phyloP scores from a whole-genome alignment of 2,113 vertebrate genomes.

The Stegostoma tigrinum region DNA sequence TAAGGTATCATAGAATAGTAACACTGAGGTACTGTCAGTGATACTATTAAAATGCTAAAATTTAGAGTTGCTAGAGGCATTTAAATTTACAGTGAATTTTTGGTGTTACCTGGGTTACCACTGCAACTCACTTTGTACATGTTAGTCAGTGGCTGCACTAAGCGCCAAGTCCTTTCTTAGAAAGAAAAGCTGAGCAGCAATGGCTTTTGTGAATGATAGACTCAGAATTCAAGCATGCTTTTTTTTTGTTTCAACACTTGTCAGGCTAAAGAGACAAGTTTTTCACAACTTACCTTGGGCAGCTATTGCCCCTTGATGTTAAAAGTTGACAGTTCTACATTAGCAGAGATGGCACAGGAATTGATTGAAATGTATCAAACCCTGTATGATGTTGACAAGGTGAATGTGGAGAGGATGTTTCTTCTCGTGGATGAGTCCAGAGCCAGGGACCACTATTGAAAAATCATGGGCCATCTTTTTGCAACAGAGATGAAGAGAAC shows the following conservation, averaged over 20 bases:
- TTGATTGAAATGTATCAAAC: not conserved
- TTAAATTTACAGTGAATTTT: not conserved
- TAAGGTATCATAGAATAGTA: not conserved
- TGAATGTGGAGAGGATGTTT: too few relatives aligned
- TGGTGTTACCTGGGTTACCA: not conserved
- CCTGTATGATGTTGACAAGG: too few relatives aligned
- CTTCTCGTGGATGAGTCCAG: too few relatives aligned
- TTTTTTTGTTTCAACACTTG: not conserved
- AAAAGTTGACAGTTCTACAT: not conserved
- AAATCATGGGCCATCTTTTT: too few relatives aligned
- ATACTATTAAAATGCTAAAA: not conserved
- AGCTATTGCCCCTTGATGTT: not conserved
- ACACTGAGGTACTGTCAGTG: not conserved
- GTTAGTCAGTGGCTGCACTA: not conserved
- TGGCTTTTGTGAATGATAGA: not conserved
- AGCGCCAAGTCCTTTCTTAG: not conserved
- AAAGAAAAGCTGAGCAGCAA: not conserved
- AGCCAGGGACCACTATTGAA: too few relatives aligned
- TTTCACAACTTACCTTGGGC: not conserved
- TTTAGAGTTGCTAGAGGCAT: not conserved
- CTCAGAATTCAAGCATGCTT: not conserved
- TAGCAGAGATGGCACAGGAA: not conserved
- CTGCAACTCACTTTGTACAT: not conserved
- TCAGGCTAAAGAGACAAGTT: not conserved
- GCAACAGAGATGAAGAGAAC: too few relatives aligned